Evolutionary conservation across 2,797 vertebrate species (phyloP), one percentile per base, ranked within the genome.

Genomic region (Coccyzus lansbergi): DNA sequence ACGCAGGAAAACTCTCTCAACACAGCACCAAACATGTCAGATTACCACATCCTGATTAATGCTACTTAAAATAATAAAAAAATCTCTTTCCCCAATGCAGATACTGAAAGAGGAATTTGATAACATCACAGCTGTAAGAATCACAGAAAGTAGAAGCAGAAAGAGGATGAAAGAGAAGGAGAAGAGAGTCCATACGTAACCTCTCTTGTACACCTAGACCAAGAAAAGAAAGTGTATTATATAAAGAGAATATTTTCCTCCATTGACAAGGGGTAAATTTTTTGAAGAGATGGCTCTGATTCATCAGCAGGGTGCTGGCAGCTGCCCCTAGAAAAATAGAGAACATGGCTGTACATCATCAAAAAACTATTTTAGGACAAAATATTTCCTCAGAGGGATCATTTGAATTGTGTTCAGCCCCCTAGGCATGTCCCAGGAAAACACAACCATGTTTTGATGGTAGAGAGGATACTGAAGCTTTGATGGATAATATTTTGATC

Each of bases 401-500:
- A 48, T 94, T 52, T 88, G 94, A 94, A 87, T 88, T 93, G 91
- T 91, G 91, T 92, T 94, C 94, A 94, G 80, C 65, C 85, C 91
- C 90, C 69, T 55, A 90, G 96, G 95, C 94, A 95, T 48, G 83
- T 96, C 91, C 93, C 93, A 92, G 85, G 74, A 96, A 96, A 95
- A 95, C 92, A 96, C 74, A 96, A 79, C 72, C 72, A 40, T 69
- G 93, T 91, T 95, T 95, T 96, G 93, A 93, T 92, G 95, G 91
- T 87, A 78, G 92, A 92, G 74, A 94, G 79, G 92, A 74, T 90
- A 94, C 89, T 92, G 96, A 93, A 92, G 94, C 95, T 96, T 95
- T 96, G 95, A 96, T 89, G 72, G 94, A 91, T 95, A 93, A 86
- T 93, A 95, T 95, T 94, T 94, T 96, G 95, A 95, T 96, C 92